phyloP scores from a whole-genome alignment of 2,888 invertebrate species.

The Nomada hirtipes region DNA sequence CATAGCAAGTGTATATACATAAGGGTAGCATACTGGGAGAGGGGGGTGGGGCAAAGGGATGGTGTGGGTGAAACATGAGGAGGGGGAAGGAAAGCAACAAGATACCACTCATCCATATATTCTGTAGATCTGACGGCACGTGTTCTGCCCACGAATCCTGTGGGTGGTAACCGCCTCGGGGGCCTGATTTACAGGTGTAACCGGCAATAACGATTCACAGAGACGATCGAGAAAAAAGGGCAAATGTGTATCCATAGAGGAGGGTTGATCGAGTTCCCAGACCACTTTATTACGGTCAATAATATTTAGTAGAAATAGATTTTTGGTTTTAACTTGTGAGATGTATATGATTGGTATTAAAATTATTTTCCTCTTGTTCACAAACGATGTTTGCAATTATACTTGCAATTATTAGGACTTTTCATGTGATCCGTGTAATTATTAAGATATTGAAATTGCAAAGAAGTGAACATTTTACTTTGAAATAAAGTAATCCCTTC shows the following conservation, averaged over 20 bases:
- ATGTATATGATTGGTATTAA: too few species aligned
- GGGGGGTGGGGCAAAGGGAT: conserved; percentile 2
- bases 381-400: too few species aligned
- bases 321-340: background rate
- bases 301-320: conserved; percentile 3
- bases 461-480: too few species aligned
- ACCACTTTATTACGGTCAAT: background rate
- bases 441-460: too few species aligned
- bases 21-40: conserved; percentile 39
- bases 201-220: conserved; percentile 63
- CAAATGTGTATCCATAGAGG: background rate
- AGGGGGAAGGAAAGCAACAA: conserved; percentile 58
- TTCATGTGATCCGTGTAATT: too few species aligned
- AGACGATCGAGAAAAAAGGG: conserved; percentile 57
- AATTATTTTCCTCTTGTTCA: too few species aligned
- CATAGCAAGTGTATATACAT: conserved; percentile 42
- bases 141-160: conserved; percentile 72
- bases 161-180: conserved; percentile 72
- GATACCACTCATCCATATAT: conserved; percentile 69
- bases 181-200: conserved; percentile 76
- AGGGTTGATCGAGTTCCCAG: conserved; percentile 9
- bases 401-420: too few species aligned
- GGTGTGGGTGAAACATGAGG: conserved; percentile 39
- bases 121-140: conserved; percentile 71
- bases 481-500: too few species aligned